These are phyloP conservation scores for Theocolax elegans DNA, from an alignment of 1,140 invertebrate species.

Conservation along the genomic window DNA sequence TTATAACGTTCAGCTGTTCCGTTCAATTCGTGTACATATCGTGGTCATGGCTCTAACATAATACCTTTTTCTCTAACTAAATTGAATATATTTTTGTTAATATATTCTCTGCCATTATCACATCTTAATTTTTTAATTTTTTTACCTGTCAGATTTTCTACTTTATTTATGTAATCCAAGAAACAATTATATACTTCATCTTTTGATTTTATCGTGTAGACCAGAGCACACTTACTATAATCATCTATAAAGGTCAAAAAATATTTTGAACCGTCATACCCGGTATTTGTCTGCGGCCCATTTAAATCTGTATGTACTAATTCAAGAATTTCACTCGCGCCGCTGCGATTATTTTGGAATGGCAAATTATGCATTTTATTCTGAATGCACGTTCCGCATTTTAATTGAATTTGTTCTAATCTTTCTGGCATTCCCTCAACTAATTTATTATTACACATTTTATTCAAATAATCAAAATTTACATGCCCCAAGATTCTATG, in stretches of 20 bases:
- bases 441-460: too few relatives aligned
- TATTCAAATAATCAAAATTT: too few relatives aligned
- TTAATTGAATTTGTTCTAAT: not conserved
- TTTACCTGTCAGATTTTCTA: constrained; percentile 46
- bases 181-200: constrained; percentile 17
- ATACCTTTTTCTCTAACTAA: constrained; percentile 53
- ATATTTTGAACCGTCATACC: not conserved
- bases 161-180: constrained; percentile 43
- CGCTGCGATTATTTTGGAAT: too few relatives aligned
- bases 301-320: not conserved
- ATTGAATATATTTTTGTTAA: constrained; percentile 45
- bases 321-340: constrained; percentile 1
- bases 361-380: too few relatives aligned
- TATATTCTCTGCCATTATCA: constrained; percentile 60
- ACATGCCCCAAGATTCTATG: too few relatives aligned
- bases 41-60: constrained; percentile 53
- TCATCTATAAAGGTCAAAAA: constrained; percentile 10
- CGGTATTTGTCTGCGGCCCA: not conserved
- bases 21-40: constrained; percentile 23
- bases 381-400: too few relatives aligned
- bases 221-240: not conserved
- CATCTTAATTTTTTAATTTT: constrained; percentile 55
- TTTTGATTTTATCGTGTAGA: not conserved
- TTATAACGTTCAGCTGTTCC: constrained; percentile 44
- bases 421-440: constrained; percentile 1